Conservation (phyloP, 2,888 invertebrate species). For the Phortica okadai region DNA sequence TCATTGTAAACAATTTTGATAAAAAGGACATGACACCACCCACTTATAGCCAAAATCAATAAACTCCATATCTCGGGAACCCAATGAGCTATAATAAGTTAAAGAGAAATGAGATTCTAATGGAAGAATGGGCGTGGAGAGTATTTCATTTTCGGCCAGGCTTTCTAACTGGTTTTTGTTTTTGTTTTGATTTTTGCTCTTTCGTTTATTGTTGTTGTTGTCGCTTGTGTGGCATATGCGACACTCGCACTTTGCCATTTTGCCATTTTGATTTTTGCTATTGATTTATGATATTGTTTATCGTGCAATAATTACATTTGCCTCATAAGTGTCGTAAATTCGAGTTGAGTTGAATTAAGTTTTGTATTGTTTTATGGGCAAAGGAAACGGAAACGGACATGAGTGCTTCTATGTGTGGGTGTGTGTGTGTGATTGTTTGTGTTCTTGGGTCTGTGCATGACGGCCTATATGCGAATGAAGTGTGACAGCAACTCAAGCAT, state of each 20-base stretch:
- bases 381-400: neutral
- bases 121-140: neutral
- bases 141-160: neutral
- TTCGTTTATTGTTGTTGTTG: neutral
- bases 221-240: neutral
- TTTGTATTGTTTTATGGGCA: neutral
- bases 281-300: conserved; percentile 67
- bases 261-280: conserved; percentile 42
- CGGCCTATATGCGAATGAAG: conserved; percentile 19
- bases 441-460: neutral
- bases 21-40: too few species aligned
- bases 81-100: too few species aligned
- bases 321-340: conserved; percentile 13
- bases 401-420: neutral
- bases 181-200: neutral
- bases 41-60: too few species aligned
- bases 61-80: too few species aligned
- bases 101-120: too few species aligned
- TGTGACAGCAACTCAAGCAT: conserved; percentile 27
- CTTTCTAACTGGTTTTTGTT: neutral
- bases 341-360: neutral
- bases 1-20: too few species aligned
- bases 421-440: neutral
- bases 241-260: neutral
- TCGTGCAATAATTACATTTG: conserved; percentile 63